Evolutionary conservation across 2,888 invertebrate genomes (phyloP), one percentile per base, ranked within the genome.

Genomic region (Eupithecia inturbata): DNA sequence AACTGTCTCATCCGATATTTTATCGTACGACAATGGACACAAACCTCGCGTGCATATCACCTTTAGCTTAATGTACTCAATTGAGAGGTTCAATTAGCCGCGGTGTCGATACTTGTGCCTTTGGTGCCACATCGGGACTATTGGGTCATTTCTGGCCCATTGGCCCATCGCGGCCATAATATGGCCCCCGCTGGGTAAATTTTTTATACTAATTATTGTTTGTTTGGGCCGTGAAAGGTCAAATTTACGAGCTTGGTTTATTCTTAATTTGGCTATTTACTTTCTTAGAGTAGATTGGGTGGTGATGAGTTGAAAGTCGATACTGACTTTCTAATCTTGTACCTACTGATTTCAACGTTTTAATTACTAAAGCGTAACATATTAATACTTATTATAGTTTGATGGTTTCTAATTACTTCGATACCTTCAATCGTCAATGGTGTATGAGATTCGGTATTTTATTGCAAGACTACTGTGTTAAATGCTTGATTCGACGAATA

Each of bases 51-150:
- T 82, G 82, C 80, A 79, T 81, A 81, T 78, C 80, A 81, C 76
- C 82, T 83, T 82, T 82, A 72, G 73, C 80, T 80, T 82, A 81
- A 84, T 82, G 79, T 80, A 80, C 73, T 81, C 83, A 83, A 87
- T 86, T 83, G 86, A 87, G 84, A 82, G 84, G 86, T 81, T 83
- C 87, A 87, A 88, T 88, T 88, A 87, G 87, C 79, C 74, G 67
- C 78, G 82, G 82, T 79, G 84, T 81, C 82, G 82, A 83, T 79
- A 78, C 77, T 74, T 60, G 73, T 72, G 69, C 76, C 72, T 75
- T 69, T 68, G 76, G 74, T 71, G 72, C 74, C 68, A 74, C 75
- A 75, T 74, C 57, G 66, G 67, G 64, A 70, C 72, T 66, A 79
- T 76, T 75, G 70, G 74, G 41, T 63, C 68, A 70, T 68, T 57